These are phyloP conservation scores for Litoditis marina DNA, from an alignment of 2,888 invertebrate genomes.

Conservation along the genomic window DNA sequence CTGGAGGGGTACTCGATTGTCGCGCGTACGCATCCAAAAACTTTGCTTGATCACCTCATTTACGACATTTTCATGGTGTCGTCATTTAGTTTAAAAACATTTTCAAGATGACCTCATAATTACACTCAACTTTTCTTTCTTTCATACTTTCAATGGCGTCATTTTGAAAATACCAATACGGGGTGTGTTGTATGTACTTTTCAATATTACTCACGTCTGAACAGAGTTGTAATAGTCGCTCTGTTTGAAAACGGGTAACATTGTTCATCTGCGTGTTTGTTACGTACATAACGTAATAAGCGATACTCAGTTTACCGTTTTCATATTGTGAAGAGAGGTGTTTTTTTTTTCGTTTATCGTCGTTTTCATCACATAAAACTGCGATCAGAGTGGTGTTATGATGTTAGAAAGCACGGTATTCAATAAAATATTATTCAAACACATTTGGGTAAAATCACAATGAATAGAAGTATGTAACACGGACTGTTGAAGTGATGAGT, in stretches of 20 bases:
- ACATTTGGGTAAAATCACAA: neutral
- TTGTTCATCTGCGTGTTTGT: neutral
- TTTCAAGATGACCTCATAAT: no score
- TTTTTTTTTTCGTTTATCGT: neutral
- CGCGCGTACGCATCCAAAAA: slow-evolving; percentile 16
- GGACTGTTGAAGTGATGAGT: neutral
- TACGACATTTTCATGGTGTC: no score
- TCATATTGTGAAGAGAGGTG: neutral
- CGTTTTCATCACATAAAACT: neutral
- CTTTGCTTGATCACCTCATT: no score
- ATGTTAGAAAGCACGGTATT: neutral
- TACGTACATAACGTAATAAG: neutral
- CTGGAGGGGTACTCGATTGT: slow-evolving; percentile 28
- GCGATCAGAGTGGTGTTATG: no score
- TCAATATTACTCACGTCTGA: no score
- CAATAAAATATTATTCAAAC: slow-evolving; percentile 2
- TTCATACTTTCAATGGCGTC: no score
- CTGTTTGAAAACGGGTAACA: no score
- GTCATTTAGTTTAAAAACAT: no score
- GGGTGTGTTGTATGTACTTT: no score
- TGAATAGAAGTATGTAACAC: neutral
- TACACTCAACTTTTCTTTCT: no score
- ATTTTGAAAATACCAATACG: no score
- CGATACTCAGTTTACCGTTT: neutral
- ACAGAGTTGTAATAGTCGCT: no score